phyloP scores from a whole-genome alignment of 2,113 vertebrate genomes.

The Zosterops pallidus region DNA sequence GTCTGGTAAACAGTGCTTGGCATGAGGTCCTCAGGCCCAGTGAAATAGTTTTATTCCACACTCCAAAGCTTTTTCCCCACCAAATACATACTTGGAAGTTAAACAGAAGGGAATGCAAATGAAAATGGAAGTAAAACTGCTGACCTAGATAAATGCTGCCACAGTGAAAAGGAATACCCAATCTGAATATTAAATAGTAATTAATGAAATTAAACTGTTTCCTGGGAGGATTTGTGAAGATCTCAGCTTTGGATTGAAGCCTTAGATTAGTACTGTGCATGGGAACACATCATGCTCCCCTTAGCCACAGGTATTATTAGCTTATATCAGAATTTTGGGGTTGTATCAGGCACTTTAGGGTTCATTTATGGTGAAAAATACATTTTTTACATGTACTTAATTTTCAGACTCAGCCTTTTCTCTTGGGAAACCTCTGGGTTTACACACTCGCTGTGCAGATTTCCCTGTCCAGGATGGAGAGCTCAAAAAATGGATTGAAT shows the following conservation, averaged over 20 bases:
- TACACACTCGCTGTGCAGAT: neutral
- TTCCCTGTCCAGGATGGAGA: neutral
- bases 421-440: neutral
- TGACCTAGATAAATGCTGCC: neutral
- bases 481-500: neutral
- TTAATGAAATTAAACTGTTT: neutral
- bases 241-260: neutral
- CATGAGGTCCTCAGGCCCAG: neutral
- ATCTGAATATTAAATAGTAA: neutral
- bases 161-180: neutral
- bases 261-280: too few relatives aligned
- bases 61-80: neutral
- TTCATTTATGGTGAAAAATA: accelerated
- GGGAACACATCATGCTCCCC: neutral
- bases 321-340: neutral
- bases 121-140: neutral
- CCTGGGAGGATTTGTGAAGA: neutral
- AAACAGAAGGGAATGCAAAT: neutral
- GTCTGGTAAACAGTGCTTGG: neutral
- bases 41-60: neutral
- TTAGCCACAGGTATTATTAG: neutral
- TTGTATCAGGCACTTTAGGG: neutral
- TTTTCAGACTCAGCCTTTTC: neutral
- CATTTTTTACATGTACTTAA: accelerated
- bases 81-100: neutral